phyloP scores from a whole-genome alignment of 2,113 vertebrate species.

The Laterallus jamaicensis region DNA sequence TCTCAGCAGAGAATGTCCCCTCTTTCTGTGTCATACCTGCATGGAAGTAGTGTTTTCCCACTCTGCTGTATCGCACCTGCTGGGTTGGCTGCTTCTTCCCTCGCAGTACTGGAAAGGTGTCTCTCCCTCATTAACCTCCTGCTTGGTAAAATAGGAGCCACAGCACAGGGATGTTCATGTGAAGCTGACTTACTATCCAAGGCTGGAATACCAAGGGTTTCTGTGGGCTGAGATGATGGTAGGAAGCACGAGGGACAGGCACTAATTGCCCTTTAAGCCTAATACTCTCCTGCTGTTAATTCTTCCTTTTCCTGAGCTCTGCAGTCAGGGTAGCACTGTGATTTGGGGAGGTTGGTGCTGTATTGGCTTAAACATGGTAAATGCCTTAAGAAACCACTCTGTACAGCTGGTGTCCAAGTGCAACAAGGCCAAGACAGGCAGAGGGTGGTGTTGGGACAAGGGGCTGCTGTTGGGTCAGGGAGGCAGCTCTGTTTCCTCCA shows the following conservation, averaged over 20 bases:
- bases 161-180: background rate
- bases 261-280: background rate
- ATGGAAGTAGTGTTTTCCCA: background rate
- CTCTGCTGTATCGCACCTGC: background rate
- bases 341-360: background rate
- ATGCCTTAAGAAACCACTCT: background rate
- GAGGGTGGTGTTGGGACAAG: background rate
- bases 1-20: background rate
- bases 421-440: background rate
- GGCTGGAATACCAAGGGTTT: background rate
- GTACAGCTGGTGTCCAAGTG: background rate
- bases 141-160: background rate
- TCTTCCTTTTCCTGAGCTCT: background rate
- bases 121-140: background rate
- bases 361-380: background rate
- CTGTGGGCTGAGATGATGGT: background rate
- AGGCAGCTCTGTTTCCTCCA: background rate
- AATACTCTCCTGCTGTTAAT: constrained; percentile 4
- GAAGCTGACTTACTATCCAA: background rate
- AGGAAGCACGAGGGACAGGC: background rate
- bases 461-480: background rate
- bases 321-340: background rate
- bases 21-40: background rate
- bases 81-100: background rate
- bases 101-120: background rate